These are phyloP conservation scores for Apostichopus leukothele DNA, from an alignment of 53 echinoderm and acorn worm species.

Conservation along the genomic window DNA sequence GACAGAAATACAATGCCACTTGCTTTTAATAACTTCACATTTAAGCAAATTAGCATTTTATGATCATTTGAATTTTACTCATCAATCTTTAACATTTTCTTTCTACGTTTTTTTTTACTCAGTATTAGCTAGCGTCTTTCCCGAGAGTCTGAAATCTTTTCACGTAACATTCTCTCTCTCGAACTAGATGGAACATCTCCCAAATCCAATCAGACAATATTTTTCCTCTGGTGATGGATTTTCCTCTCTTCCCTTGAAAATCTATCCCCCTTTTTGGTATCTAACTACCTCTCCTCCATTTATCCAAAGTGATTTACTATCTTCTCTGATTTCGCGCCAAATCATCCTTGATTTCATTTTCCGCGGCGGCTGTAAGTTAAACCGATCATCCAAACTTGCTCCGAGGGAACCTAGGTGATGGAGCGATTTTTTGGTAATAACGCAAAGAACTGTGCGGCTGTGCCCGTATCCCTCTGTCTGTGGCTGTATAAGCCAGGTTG, in stretches of 20 bases:
- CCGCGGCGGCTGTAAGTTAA: slow-evolving; percentile 11
- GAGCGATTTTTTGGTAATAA: slow-evolving; percentile 2
- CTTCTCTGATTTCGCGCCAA: slow-evolving; percentile 30
- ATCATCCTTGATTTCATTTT: slow-evolving; percentile 44
- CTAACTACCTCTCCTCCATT: slow-evolving; percentile 21
- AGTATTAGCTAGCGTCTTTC: no score
- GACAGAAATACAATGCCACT: no score
- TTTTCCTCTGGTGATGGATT: neutral
- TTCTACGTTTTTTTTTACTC: no score
- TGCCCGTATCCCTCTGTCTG: neutral
- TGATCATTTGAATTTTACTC: no score
- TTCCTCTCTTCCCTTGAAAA: neutral
- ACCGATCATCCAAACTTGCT: slow-evolving; percentile 3
- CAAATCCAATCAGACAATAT: slow-evolving; percentile 40
- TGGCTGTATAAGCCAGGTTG: neutral
- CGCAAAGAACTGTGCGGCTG: neutral
- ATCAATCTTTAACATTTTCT: no score
- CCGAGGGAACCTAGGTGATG: slow-evolving; percentile 6
- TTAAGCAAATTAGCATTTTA: no score
- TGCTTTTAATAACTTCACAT: no score
- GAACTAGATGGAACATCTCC: slow-evolving; percentile 31
- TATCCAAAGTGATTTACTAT: slow-evolving; percentile 39
- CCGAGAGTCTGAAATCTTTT: neutral
- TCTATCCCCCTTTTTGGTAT: slow-evolving; percentile 2
- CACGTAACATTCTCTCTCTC: neutral